Evolutionary conservation across 2,797 vertebrate genomes (phyloP), one percentile per base, ranked within the genome.

Genomic region (Thamnophis elegans): DNA sequence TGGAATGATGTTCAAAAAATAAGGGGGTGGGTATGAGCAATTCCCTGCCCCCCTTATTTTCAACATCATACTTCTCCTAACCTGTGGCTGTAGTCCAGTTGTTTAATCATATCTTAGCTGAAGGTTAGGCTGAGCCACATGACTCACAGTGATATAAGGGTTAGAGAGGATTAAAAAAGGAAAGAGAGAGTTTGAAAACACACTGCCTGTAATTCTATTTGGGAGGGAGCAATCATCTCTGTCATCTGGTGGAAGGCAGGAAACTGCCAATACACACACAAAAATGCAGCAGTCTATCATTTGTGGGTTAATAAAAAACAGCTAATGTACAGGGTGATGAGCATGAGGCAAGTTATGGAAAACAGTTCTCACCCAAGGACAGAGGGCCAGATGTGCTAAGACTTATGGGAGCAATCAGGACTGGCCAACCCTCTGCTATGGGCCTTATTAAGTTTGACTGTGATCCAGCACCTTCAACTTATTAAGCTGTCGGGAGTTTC

Each of bases 391-490:
- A 99, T 99, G 98, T 99, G 98, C 98, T 98, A 98, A 99, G 98
- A 99, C 99, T 99, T 99, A 99, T 98, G 98, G 98, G 98, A 99
- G 98, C 98, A 99, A 99, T 99, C 98, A 99, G 98, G 98, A 98
- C 98, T 98, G 98, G 98, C 98, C 99, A 98, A 98, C 98, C 98
- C 98, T 98, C 98, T 98, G 98, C 98, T 98, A 98, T 98, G 97
- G 98, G 98, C 98, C 98, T 99, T 99, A 99, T 99, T 99, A 99
- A 99, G 98, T 99, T 99, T 98, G 98, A 98, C 98, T 98, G 98
- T 98, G 98, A 99, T 98, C 98, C 98, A 98, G 98, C 98, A 99
- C 99, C 98, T 99, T 99, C 98, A 98, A 98, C 98, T 99, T 99
- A 99, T 99, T 99, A 99, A 99, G 98, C 98, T 99, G 98, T 99